Conservation (phyloP, 2,888 invertebrate species). For the Drosophila borealis region DNA sequence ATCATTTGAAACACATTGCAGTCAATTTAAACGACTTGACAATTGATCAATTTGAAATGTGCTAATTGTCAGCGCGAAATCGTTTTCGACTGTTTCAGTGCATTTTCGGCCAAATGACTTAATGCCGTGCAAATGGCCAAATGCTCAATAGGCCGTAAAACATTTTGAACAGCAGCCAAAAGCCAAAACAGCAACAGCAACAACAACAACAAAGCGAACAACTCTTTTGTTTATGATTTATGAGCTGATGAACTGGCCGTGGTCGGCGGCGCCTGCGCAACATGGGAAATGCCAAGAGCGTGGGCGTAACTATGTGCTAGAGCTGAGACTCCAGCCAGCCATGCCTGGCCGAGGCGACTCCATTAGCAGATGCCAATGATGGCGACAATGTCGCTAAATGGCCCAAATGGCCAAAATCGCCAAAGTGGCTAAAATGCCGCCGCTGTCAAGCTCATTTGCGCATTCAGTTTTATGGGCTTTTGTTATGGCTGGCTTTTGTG, state of each 20-base stretch:
- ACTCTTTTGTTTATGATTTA: slow-evolving; percentile 64
- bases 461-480: slow-evolving; percentile 41
- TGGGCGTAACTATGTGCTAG: slow-evolving; percentile 49
- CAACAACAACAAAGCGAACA: slow-evolving; percentile 31
- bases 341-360: slow-evolving; percentile 22
- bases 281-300: slow-evolving; percentile 58
- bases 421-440: slow-evolving; percentile 17
- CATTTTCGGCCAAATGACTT: slow-evolving; percentile 42
- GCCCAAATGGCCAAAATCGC: slow-evolving; percentile 36
- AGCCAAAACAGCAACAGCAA: slow-evolving; percentile 20
- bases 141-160: slow-evolving; percentile 55
- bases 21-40: slow-evolving; percentile 13
- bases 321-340: slow-evolving; percentile 13
- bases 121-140: slow-evolving; percentile 65
- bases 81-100: slow-evolving; percentile 41
- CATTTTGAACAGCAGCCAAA: slow-evolving; percentile 52
- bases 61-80: slow-evolving; percentile 33
- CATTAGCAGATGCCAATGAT: slow-evolving; percentile 45
- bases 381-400: slow-evolving; percentile 58
- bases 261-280: slow-evolving; percentile 42
- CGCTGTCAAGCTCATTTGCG: slow-evolving; percentile 46
- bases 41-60: slow-evolving; percentile 17
- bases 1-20: background rate
- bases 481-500: slow-evolving; percentile 36
- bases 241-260: slow-evolving; percentile 60